A percentile compares a stretch with the other conserved stretches of the same genome.
Conservation (phyloP, 92 coral and sea anemone species). For the Epizoanthus rinbou region DNA sequence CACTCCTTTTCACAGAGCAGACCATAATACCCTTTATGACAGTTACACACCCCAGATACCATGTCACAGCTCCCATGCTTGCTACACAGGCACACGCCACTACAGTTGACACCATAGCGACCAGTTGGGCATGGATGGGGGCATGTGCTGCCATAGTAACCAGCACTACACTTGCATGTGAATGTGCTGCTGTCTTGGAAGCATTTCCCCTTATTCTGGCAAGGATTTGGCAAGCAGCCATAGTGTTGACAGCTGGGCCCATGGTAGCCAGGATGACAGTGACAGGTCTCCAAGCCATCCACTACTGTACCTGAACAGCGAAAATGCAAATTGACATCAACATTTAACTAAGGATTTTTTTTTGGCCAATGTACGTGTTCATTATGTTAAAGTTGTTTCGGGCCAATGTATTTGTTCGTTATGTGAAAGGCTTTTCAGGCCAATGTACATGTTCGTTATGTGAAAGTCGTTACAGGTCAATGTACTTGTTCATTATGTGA, state of each 20-base stretch:
- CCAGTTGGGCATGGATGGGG: conserved; percentile 87
- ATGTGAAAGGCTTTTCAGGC: too few species aligned
- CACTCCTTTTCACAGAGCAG: conserved; percentile 67
- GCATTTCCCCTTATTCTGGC: conserved; percentile 81
- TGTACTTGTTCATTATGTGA: too few species aligned
- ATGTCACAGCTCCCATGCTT: conserved; percentile 79
- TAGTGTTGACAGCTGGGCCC: conserved; percentile 92
- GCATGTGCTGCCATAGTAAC: conserved; percentile 85
- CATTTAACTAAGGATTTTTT: too few species aligned
- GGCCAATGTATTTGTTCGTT: too few species aligned
- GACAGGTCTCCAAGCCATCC: conserved; percentile 62
- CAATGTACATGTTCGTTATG: too few species aligned
- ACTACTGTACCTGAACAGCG: background rate
- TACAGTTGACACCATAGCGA: conserved; percentile 85
- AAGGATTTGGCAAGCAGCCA: conserved; percentile 92
- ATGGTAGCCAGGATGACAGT: conserved; percentile 84
- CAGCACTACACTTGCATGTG: conserved; percentile 66
- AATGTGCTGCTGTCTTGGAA: conserved; percentile 48
- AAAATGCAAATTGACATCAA: background rate
- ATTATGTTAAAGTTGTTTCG: too few species aligned
- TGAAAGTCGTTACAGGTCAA: too few species aligned
- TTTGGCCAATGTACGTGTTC: too few species aligned
- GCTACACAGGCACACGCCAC: conserved; percentile 65
- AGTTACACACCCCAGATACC: conserved; percentile 81
- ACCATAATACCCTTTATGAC: conserved; percentile 79